Evolutionary conservation across 2,113 vertebrate species (phyloP), one percentile per base, ranked within the genome.

Genomic region (Calyptomena viridis): DNA sequence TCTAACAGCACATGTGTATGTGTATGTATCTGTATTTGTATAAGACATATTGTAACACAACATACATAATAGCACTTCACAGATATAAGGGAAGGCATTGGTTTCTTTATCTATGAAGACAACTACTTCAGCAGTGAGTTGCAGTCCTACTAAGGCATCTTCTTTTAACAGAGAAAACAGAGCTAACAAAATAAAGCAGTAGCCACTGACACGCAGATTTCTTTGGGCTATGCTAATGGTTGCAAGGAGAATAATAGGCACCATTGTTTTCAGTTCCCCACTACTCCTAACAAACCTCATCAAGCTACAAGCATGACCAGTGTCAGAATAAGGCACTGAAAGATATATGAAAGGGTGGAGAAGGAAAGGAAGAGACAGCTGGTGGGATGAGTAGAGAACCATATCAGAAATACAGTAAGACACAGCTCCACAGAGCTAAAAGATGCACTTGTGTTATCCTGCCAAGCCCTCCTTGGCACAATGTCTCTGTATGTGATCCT

Each of bases 391-490:
- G 60, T n/a, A 49, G 62, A 90, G 87, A 83, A 63, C 75, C 44
- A 5, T 82, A 80, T 88, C 82, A 90, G 90, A 86, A 94, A 88
- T 30, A 56, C 35, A 28, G 52, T 33, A 39, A 92, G 76, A 55
- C 80, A 76, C 37, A 92, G 62, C 49, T 79, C 80, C n/a, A 39
- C 37, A 79, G 83, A 89, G 84, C 90, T 84, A 60, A 59, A 66
- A 87, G 86, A 84, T 87, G 92, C 88, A 89, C 62, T 92, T 75
- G 37, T 25, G 47, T 87, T 89, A 89, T 90, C 77, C 95, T 90
- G 92, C 89, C 94, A 91, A 90, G 62, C 37, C 80, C 69, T 83
- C 42, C 69, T 67, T 95, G 93, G 96, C 94, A 91, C 94, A 77
- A 52, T 63, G 66, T 82, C 89, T 82, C 91, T 89, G 50, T 28